Base-by-base conservation (phyloP, 2,113 vertebrate genomes). In the Rhizomys pruinosus region DNA sequence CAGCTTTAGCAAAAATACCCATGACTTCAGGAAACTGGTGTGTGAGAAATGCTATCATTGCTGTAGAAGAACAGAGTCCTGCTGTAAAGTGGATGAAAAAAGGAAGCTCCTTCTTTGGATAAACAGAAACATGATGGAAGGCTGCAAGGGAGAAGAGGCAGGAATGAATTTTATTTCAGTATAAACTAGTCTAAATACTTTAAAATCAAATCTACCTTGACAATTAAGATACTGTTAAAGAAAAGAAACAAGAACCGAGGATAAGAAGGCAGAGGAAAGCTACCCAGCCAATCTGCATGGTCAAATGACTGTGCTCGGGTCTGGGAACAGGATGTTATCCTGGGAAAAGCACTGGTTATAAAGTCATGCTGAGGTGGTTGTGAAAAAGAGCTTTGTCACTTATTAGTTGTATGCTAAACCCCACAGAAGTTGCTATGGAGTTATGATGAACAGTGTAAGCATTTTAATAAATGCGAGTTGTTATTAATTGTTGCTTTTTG, bases 71-170 rank as follows among this genome's bases (percentile, higher is more conserved):
- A 91, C 99, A 99, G 66, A 99, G 98, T 95, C 99, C 99, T 93
- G 99, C 99, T 97, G 99, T 99, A 98, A 99, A 99, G 96, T 99
- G 99, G 97, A 99, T 99, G 98, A 99, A 99, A 97, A 99, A 99
- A 78, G 99, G 99, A 94, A 99, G 98, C 89, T 99, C 99, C 98
- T 99, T 99, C 98, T 99, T 99, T 19, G 99, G 99, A 97, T 99
- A 99, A 88, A 99, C 99, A 19, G 99, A 99, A 97, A 99, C 99
- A 97, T 99, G 99, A 0, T 99, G 99, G 98, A 99, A 99, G 0
- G 99, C 99, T 99, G 97, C 37, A 98, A 97, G 64, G 68, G 57
- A 96, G 93, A 96, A 94, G 90, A 9, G 0, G 69, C 39, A 44
- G 93, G 84, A 85, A 72, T 89, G 55, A 42, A 87, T 82, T 25